These are phyloP conservation scores for Amblyopsis hoosieri DNA, from an alignment of 2,797 vertebrate genomes.

Conservation along the genomic window DNA sequence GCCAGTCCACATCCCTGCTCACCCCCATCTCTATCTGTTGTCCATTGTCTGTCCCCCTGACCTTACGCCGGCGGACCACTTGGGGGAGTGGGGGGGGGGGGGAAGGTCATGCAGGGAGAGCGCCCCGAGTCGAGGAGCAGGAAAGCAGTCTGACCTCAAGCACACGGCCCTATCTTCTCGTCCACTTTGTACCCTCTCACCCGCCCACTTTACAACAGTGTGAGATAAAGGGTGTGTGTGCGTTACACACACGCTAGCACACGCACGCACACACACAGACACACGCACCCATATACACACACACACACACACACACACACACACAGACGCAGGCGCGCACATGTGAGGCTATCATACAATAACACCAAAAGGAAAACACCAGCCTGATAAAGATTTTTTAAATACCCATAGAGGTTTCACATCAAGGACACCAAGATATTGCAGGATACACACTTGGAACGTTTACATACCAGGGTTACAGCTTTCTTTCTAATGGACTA, in stretches of 20 bases:
- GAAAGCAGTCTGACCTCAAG: slow-evolving; percentile 71
- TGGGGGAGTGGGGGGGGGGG: slow-evolving; percentile 44
- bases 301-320: slow-evolving; percentile 11
- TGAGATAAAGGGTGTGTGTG: slow-evolving; percentile 20
- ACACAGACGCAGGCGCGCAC: too few species aligned
- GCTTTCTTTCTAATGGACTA: too few species aligned
- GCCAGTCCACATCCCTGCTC: slow-evolving; percentile 47
- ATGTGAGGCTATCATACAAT: too few species aligned
- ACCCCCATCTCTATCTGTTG: slow-evolving; percentile 49
- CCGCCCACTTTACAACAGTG: slow-evolving; percentile 49
- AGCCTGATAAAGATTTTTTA: too few species aligned
- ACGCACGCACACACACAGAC: too few species aligned
- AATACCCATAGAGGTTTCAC: too few species aligned
- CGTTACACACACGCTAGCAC: too few species aligned
- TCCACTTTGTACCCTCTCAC: slow-evolving; percentile 49
- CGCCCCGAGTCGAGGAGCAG: slow-evolving; percentile 22
- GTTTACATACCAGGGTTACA: too few species aligned
- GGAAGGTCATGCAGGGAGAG: slow-evolving; percentile 36
- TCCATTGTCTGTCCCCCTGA: slow-evolving; percentile 20
- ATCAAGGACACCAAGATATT: too few species aligned
- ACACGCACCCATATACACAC: slow-evolving; percentile 11
- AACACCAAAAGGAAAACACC: too few species aligned
- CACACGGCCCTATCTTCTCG: slow-evolving; percentile 53
- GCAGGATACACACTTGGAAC: too few species aligned
- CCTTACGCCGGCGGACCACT: slow-evolving; percentile 31